Evolutionary conservation across 2,888 invertebrate genomes (phyloP).

Genomic region (Amiota communis): DNA sequence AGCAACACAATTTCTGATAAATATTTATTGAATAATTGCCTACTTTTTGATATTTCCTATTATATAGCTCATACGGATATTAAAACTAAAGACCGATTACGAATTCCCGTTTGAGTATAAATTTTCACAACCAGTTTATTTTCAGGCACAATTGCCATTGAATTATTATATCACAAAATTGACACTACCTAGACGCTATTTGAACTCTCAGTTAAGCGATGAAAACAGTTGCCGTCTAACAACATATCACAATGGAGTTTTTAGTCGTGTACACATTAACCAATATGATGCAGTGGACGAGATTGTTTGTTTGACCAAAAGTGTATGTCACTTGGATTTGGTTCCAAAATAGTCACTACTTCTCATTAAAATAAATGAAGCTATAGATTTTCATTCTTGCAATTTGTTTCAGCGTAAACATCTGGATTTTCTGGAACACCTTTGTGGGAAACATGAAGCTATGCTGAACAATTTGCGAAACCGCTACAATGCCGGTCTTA

Average conservation of each 20-base stretch:
- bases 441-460: conserved; percentile 63
- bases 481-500: conserved; percentile 46
- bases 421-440: conserved; percentile 60
- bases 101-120: conserved; percentile 41
- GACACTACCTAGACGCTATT: conserved; percentile 55
- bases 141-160: conserved; percentile 55
- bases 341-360: not conserved
- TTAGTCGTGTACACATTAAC: conserved; percentile 59
- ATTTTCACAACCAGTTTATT: conserved; percentile 49
- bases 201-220: conserved; percentile 45
- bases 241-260: conserved; percentile 55
- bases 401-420: not conserved
- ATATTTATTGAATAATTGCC: not conserved
- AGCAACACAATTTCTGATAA: not conserved
- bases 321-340: conserved; percentile 43
- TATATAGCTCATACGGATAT: conserved; percentile 50
- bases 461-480: conserved; percentile 59
- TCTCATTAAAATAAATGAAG: no score
- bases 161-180: conserved; percentile 55
- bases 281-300: conserved; percentile 59
- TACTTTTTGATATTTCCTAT: not conserved
- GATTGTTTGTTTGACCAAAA: conserved; percentile 60
- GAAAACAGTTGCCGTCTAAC: conserved; percentile 40
- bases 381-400: not conserved
- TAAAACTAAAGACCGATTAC: conserved; percentile 35